Evolutionary conservation across 2,888 invertebrate species (phyloP).

Genomic region (Cephus pulcher): DNA sequence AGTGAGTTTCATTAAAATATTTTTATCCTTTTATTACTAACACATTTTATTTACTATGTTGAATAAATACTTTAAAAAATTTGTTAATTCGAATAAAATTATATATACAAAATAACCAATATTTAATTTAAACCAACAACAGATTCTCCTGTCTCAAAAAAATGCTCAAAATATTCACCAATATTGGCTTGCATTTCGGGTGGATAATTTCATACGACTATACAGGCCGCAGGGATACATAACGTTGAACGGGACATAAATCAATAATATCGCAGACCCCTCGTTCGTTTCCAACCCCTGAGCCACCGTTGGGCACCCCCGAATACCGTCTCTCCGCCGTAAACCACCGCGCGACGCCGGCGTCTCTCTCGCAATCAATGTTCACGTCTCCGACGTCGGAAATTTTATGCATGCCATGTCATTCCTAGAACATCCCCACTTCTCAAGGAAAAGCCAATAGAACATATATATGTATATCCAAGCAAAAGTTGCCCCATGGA

Average conservation of each 20-base stretch:
- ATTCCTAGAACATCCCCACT: not conserved
- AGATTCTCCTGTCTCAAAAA: not conserved
- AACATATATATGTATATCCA: not conserved
- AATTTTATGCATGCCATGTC: not conserved
- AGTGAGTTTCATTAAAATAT: not conserved
- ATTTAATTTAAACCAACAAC: not conserved
- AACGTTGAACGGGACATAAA: conserved; percentile 69
- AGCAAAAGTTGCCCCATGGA: not conserved
- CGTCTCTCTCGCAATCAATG: conserved; percentile 64
- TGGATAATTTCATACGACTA: conserved; percentile 46
- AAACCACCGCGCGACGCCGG: conserved; percentile 49
- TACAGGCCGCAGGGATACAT: conserved; percentile 49
- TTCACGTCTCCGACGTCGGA: conserved; percentile 52
- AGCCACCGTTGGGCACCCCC: conserved; percentile 44
- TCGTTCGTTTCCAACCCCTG: conserved; percentile 57
- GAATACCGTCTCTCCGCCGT: conserved; percentile 39
- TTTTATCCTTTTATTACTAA: not conserved
- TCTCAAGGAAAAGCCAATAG: not conserved
- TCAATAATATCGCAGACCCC: conserved; percentile 70
- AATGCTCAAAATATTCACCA: not conserved
- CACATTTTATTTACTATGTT: not conserved
- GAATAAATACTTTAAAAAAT: not conserved
- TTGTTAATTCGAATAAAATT: not conserved
- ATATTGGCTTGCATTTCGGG: conserved; percentile 29
- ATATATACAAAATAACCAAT: not conserved